Evolutionary conservation across 2,888 invertebrate species (phyloP).

Genomic region (Andricus quercusramuli): DNA sequence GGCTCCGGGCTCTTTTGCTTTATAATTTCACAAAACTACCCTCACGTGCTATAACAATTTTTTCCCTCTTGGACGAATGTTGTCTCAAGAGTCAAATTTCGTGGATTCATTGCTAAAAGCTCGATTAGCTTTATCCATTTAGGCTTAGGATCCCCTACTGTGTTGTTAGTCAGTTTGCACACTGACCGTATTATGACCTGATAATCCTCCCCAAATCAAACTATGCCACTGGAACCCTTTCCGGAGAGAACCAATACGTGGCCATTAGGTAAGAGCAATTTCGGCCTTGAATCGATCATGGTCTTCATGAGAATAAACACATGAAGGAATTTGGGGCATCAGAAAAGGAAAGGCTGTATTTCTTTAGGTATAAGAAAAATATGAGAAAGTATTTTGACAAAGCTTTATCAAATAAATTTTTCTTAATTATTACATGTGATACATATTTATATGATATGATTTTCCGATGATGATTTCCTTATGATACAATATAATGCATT

Average conservation of each 20-base stretch:
- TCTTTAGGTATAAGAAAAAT: neutral
- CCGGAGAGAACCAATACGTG: neutral
- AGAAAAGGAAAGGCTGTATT: neutral
- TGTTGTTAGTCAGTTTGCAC: neutral
- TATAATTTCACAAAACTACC: neutral
- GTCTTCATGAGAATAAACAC: neutral
- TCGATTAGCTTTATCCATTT: conserved; percentile 23
- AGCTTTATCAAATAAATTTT: too few species aligned
- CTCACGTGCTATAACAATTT: neutral
- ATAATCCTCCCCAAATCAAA: conserved; percentile 5
- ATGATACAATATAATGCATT: too few species aligned
- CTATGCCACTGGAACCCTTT: conserved; percentile 2
- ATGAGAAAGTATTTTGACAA: neutral
- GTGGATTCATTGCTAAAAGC: conserved; percentile 24
- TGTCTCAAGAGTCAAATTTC: conserved; percentile 35
- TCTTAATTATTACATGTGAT: too few species aligned
- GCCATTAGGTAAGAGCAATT: conserved; percentile 13
- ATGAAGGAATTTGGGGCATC: neutral
- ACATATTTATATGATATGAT: too few species aligned
- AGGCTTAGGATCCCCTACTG: neutral
- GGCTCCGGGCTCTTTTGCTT: neutral
- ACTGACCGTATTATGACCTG: neutral
- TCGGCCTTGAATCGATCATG: conserved; percentile 5
- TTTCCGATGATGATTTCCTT: too few species aligned
- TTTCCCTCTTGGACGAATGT: neutral